Evolutionary conservation across 2,113 vertebrate genomes (phyloP).

Genomic region (Hemiscyllium ocellatum): DNA sequence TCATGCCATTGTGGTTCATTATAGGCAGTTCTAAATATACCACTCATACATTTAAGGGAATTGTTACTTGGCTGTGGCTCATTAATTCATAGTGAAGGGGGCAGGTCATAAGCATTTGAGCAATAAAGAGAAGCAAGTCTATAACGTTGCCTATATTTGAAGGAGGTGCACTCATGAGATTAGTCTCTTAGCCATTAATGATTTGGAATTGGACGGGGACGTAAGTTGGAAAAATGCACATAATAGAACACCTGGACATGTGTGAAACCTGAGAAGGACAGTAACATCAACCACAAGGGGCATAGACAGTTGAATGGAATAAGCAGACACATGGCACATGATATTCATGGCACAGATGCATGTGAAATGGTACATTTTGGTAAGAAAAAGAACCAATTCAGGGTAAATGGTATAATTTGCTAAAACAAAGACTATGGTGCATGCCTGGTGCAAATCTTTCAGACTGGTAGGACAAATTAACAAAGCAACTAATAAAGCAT

Average conservation of each 20-base stretch:
- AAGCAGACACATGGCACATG: neutral
- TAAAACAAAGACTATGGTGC: neutral
- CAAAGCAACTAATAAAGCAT: neutral
- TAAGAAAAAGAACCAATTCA: neutral
- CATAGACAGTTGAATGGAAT: neutral
- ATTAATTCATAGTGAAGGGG: neutral
- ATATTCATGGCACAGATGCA: neutral
- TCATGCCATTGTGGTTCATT: no score
- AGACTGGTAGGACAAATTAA: neutral
- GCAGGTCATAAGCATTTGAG: slow-evolving; percentile 8
- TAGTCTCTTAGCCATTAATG: neutral
- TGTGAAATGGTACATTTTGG: neutral
- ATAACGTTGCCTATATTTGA: neutral
- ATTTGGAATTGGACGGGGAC: no score
- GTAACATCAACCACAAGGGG: neutral
- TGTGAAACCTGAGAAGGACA: neutral
- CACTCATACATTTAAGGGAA: neutral
- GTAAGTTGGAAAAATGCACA: neutral
- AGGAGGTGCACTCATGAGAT: neutral
- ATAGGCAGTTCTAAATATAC: neutral
- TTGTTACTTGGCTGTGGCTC: neutral
- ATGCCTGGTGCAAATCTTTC: neutral
- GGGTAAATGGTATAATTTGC: neutral
- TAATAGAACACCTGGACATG: neutral
- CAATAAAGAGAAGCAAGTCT: neutral